Percentiles rank a stretch among this genome's conserved stretches.
Conservation (phyloP, 1,140 invertebrate species). For the Glossosoma conforme region DNA sequence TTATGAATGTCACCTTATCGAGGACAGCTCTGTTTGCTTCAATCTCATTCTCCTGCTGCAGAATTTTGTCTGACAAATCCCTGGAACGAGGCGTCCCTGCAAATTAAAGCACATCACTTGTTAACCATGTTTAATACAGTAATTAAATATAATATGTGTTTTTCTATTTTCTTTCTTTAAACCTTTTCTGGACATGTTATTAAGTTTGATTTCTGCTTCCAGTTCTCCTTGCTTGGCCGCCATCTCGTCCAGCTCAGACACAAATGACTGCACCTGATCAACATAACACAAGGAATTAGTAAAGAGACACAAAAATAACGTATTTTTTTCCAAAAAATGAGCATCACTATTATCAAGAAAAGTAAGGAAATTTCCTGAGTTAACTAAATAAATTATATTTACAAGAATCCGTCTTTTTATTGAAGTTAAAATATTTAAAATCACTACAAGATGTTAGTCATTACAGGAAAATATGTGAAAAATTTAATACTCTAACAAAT, state of each 20-base stretch:
- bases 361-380: too few species aligned
- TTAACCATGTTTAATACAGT: neutral
- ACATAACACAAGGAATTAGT: too few species aligned
- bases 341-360: too few species aligned
- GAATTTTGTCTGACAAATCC: conserved; percentile 43
- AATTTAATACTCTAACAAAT: too few species aligned
- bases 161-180: neutral
- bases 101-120: conserved; percentile 7
- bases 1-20: conserved; percentile 49
- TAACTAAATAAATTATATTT: too few species aligned
- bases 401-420: too few species aligned
- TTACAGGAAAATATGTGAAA: too few species aligned
- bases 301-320: too few species aligned
- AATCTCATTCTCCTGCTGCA: conserved; percentile 46
- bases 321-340: too few species aligned
- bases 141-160: neutral
- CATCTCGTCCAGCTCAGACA: conserved; percentile 49
- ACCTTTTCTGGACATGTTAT: conserved; percentile 11
- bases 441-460: too few species aligned
- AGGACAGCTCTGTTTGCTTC: conserved; percentile 46
- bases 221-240: conserved; percentile 43
- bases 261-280: conserved; percentile 49
- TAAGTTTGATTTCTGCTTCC: conserved; percentile 31
- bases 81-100: conserved; percentile 34
- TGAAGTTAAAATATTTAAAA: too few species aligned